Evolutionary conservation across 2,113 vertebrate species (phyloP).

Genomic region (Acanthisitta chloris): DNA sequence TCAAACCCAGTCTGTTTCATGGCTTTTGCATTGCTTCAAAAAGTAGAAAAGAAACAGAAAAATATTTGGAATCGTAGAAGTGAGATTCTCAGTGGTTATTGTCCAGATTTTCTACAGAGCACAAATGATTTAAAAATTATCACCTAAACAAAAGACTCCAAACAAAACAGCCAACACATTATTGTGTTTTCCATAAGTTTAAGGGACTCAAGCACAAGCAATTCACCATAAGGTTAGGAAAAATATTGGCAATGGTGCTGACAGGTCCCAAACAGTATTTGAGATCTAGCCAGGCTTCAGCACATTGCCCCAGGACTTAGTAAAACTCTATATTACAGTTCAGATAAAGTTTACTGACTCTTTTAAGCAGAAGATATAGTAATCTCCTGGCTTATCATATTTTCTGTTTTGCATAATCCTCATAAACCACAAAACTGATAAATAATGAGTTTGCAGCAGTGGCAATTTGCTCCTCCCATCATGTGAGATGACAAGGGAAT

Average conservation of each 20-base stretch:
- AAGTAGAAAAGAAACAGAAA: not conserved
- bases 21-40: not conserved
- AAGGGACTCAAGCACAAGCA: not conserved
- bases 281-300: not conserved
- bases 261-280: not conserved
- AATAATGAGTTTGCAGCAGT: not conserved
- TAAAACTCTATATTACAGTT: not conserved
- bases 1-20: not conserved
- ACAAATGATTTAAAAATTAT: not conserved
- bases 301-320: not conserved
- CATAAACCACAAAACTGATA: not conserved
- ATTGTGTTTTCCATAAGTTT: not conserved
- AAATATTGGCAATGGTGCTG: not conserved
- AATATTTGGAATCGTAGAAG: not conserved
- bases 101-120: not conserved
- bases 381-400: not conserved
- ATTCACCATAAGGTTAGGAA: not conserved
- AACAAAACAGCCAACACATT: not conserved
- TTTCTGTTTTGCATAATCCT: not conserved
- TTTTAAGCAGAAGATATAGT: not conserved
- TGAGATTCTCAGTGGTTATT: not conserved
- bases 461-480: not conserved
- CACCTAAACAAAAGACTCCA: not conserved
- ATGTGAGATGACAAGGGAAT: accelerated
- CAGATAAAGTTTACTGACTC: not conserved